These are phyloP conservation scores for Drosophila mercatorum DNA, from an alignment of 2,888 invertebrate genomes.

Conservation along the genomic window DNA sequence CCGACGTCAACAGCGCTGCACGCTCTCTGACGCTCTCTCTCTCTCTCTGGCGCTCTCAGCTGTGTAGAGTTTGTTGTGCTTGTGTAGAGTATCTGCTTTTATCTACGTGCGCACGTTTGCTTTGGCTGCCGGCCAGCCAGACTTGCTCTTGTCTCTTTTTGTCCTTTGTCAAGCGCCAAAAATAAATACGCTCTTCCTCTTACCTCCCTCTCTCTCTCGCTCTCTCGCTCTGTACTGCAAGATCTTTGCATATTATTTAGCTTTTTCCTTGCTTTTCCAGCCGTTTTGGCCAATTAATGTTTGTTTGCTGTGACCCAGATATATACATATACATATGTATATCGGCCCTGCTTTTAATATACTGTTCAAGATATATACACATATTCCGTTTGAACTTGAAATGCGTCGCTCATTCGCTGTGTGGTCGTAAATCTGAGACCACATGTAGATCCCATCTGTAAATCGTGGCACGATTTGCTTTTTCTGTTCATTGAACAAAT, in stretches of 20 bases:
- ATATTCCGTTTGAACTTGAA: slow-evolving; percentile 53
- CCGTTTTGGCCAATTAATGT: slow-evolving; percentile 56
- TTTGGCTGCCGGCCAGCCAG: slow-evolving; percentile 65
- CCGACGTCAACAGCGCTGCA: slow-evolving; percentile 35
- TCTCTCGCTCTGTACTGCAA: slow-evolving; percentile 6
- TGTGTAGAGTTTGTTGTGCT: slow-evolving; percentile 49
- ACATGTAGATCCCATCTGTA: slow-evolving; percentile 25
- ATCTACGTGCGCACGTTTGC: slow-evolving; percentile 58
- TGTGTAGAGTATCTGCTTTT: slow-evolving; percentile 54
- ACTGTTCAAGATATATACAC: slow-evolving; percentile 6
- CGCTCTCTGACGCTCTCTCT: slow-evolving; percentile 11
- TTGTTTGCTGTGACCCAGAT: slow-evolving; percentile 56
- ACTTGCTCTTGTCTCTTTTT: slow-evolving; percentile 19
- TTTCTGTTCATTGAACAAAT: slow-evolving; percentile 23
- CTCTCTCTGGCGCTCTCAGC: slow-evolving; percentile 7
- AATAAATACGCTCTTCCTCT: slow-evolving; percentile 56
- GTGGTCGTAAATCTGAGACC: not conserved
- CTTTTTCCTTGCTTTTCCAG: slow-evolving; percentile 36
- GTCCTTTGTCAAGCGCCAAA: slow-evolving; percentile 51
- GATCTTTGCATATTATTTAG: slow-evolving; percentile 19
- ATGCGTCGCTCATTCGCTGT: slow-evolving; percentile 1
- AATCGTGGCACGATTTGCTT: slow-evolving; percentile 22
- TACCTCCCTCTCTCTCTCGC: not conserved
- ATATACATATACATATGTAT: slow-evolving; percentile 33
- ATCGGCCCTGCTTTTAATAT: slow-evolving; percentile 32